These are phyloP conservation scores for Pterophyllum scalare DNA, from an alignment of 2,113 vertebrate species.

Conservation along the genomic window DNA sequence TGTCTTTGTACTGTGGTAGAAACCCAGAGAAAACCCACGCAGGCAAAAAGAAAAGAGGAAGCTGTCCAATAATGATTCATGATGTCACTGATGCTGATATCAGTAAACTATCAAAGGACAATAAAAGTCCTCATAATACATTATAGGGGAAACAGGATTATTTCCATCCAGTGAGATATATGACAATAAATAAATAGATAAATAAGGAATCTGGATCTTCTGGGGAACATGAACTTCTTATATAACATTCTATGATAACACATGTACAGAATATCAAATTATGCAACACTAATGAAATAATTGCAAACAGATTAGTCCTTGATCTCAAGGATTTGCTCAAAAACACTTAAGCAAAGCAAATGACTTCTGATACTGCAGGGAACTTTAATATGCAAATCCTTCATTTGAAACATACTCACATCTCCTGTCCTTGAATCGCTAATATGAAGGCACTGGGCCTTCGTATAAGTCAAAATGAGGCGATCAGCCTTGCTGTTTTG, in stretches of 20 bases:
- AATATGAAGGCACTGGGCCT: neutral
- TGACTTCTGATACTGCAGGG: neutral
- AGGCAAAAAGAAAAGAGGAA: neutral
- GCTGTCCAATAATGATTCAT: neutral
- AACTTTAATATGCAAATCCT: slow-evolving; percentile 5
- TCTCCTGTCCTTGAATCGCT: slow-evolving; percentile 2
- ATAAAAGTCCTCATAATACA: neutral
- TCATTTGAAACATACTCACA: neutral
- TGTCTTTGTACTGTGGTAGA: neutral
- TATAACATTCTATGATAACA: neutral
- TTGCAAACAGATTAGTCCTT: neutral
- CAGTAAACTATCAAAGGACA: neutral
- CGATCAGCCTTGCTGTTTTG: neutral
- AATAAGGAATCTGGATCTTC: neutral
- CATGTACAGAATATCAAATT: neutral
- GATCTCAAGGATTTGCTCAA: slow-evolving; percentile 1
- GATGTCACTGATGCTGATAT: neutral
- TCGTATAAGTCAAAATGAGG: neutral
- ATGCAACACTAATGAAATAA: slow-evolving; percentile 1
- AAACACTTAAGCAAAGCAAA: neutral
- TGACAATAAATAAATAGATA: neutral
- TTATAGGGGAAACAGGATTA: neutral
- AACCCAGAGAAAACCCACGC: neutral
- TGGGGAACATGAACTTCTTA: neutral
- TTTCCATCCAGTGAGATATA: neutral